Evolutionary conservation across 2,113 vertebrate species (phyloP).

Genomic region (Lepus americanus): DNA sequence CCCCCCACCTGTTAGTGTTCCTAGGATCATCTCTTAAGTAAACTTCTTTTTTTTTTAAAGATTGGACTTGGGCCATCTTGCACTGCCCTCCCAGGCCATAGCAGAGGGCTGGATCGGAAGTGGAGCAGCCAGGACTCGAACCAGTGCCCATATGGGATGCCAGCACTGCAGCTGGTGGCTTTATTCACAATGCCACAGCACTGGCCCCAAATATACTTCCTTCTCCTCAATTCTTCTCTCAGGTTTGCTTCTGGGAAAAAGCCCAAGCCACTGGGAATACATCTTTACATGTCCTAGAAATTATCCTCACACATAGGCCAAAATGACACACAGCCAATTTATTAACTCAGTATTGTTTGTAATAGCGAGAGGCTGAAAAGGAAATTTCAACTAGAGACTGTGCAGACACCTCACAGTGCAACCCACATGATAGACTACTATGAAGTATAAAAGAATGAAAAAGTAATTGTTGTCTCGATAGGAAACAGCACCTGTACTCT

Average conservation of each 20-base stretch:
- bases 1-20: not conserved
- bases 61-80: too few species aligned
- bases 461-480: not conserved
- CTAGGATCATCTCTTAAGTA: not conserved
- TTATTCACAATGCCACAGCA: too few species aligned
- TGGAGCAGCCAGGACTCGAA: too few species aligned
- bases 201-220: too few species aligned
- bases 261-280: conserved; percentile 12
- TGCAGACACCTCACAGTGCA: not conserved
- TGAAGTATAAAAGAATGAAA: not conserved
- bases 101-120: too few species aligned
- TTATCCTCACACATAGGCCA: not conserved
- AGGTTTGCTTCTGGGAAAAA: conserved; percentile 1
- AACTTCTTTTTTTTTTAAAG: not conserved
- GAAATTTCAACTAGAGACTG: not conserved
- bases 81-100: too few species aligned
- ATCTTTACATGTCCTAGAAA: not conserved
- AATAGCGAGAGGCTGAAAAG: conserved; percentile 10
- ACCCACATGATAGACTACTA: not conserved
- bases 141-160: too few species aligned
- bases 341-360: conserved; percentile 54
- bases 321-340: conserved; percentile 19
- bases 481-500: not conserved
- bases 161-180: too few species aligned
- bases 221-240: conserved; percentile 5